Conservation (phyloP, 2,113 vertebrate species). For the Carlito syrichta region DNA sequence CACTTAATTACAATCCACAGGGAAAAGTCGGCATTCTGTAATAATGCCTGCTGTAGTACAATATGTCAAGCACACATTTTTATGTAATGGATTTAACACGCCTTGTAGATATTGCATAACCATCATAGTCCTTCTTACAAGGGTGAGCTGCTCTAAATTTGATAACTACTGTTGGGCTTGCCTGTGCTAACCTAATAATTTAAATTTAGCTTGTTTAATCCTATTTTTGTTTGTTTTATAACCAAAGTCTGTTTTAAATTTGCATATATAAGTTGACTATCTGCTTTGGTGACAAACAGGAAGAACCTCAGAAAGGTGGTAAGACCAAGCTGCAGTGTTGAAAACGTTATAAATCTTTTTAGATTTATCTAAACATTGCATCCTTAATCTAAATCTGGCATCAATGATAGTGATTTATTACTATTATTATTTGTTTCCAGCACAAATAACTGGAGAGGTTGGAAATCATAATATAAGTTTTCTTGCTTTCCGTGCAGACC, state of each 20-base stretch:
- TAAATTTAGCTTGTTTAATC: neutral
- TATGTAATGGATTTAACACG: constrained; percentile 8
- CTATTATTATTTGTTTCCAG: neutral
- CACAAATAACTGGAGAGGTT: neutral
- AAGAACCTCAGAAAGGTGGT: neutral
- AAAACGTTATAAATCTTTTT: constrained; percentile 20
- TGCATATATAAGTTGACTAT: neutral
- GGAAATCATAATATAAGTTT: neutral
- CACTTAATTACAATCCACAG: neutral
- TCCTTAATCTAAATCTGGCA: neutral
- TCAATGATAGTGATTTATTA: neutral
- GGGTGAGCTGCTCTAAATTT: neutral
- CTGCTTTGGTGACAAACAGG: neutral
- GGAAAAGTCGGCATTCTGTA: neutral
- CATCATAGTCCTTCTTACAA: neutral
- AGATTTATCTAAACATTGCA: neutral
- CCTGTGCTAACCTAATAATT: neutral
- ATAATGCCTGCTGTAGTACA: neutral
- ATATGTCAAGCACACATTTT: neutral
- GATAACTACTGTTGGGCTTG: neutral
- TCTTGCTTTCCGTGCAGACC: neutral
- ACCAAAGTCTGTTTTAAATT: constrained; percentile 22
- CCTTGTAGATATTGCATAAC: neutral
- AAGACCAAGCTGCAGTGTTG: neutral
- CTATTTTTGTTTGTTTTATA: neutral